Conservation (phyloP, 2,113 vertebrate genomes). For the Oncorhynchus kisutch region DNA sequence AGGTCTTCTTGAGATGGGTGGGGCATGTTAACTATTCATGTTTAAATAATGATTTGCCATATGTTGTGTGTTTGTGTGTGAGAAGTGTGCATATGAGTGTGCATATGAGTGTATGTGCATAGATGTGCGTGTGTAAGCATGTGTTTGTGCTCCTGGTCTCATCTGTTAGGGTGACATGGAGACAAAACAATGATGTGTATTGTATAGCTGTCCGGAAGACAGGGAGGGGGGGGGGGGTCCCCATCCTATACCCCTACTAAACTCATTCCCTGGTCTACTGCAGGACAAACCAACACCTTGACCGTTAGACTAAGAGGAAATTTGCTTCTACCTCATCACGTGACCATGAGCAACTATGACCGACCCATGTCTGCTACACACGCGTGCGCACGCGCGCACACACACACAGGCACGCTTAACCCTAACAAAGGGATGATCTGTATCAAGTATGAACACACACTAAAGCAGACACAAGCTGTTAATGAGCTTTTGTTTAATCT, state of each 20-base stretch:
- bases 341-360: too few species aligned
- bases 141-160: conserved; percentile 4
- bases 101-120: background rate
- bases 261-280: too few species aligned
- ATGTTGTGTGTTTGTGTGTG: background rate
- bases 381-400: background rate
- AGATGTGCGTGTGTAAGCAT: background rate
- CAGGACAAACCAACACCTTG: too few species aligned
- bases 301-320: too few species aligned
- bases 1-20: background rate
- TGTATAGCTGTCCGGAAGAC: conserved; percentile 34
- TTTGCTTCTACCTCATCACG: too few species aligned
- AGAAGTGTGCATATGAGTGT: background rate
- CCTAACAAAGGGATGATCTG: background rate
- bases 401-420: background rate
- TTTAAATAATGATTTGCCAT: too few species aligned
- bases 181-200: too few species aligned
- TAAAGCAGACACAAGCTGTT: background rate
- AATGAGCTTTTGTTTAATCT: background rate
- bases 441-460: background rate
- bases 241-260: too few species aligned
- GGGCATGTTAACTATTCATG: too few species aligned
- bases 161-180: conserved; percentile 1
- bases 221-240: background rate
- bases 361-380: too few species aligned